phyloP scores from a whole-genome alignment of 1,140 invertebrate genomes.

The Ips typographus region DNA sequence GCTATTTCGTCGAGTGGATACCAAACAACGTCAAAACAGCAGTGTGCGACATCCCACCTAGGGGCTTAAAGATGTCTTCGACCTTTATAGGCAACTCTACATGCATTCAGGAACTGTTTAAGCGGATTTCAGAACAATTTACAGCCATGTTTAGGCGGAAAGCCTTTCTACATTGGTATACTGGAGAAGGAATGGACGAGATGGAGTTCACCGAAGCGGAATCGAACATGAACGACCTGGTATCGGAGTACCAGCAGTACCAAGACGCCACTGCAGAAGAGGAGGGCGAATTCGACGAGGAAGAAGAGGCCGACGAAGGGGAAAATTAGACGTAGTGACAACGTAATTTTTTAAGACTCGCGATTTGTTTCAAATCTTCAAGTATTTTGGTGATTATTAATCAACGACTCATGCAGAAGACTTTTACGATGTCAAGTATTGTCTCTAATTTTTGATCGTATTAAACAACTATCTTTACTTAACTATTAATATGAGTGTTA shows the following conservation, averaged over 20 bases:
- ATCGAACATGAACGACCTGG: conserved; percentile 86
- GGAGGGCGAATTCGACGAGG: conserved; percentile 76
- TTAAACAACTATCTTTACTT: too few relatives aligned
- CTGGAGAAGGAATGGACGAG: conserved; percentile 87
- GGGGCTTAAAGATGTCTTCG: conserved; percentile 88
- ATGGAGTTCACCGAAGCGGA: conserved; percentile 77
- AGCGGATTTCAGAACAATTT: conserved; percentile 86
- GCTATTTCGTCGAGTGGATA: conserved; percentile 93
- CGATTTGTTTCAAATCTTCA: conserved; percentile 16
- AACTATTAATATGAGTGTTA: too few relatives aligned
- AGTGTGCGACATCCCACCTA: conserved; percentile 89
- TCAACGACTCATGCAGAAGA: not conserved
- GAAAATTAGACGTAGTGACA: conserved; percentile 41
- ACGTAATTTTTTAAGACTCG: conserved; percentile 7
- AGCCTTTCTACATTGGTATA: conserved; percentile 94
- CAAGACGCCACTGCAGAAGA: conserved; percentile 82
- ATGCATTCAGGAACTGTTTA: conserved; percentile 88
- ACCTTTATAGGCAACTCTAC: conserved; percentile 92
- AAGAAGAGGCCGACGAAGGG: conserved; percentile 65
- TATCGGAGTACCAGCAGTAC: conserved; percentile 90
- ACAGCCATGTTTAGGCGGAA: conserved; percentile 93
- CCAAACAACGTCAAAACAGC: conserved; percentile 92
- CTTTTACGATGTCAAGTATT: too few relatives aligned
- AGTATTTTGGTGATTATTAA: conserved; percentile 22
- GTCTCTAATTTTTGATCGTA: too few relatives aligned